A percentile compares a stretch with the other conserved stretches of the same genome.
Evolutionary conservation across 37 sponge, comb jelly and placozoan genomes (phyloP).

Genomic region (Dysidea cf. avara): DNA sequence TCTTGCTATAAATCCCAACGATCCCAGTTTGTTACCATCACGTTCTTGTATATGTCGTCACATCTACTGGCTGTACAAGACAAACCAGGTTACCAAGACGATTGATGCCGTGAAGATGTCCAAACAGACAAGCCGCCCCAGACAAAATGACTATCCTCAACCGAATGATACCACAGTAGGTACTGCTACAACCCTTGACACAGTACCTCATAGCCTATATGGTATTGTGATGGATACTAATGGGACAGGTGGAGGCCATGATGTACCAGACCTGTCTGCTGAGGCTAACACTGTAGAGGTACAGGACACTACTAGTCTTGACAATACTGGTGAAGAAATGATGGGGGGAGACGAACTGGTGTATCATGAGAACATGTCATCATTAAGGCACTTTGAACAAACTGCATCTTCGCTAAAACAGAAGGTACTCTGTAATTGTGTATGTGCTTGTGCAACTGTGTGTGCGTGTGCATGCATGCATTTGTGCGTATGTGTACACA

Average conservation of each 20-base stretch:
- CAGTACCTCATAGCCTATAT: not conserved
- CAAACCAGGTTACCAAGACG: conserved; percentile 25
- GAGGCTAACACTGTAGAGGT: too few relatives aligned
- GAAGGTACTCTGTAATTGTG: too few relatives aligned
- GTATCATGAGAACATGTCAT: too few relatives aligned
- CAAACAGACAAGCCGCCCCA: not conserved
- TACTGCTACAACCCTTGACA: not conserved
- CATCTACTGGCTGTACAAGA: conserved; percentile 74
- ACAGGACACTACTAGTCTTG: too few relatives aligned
- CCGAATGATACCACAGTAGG: not conserved
- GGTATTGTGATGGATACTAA: not conserved
- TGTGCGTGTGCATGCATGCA: too few relatives aligned
- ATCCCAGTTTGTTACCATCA: conserved; percentile 43
- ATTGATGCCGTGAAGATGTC: not conserved
- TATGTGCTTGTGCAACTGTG: too few relatives aligned
- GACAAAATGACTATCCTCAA: not conserved
- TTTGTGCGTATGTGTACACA: too few relatives aligned
- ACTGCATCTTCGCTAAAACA: too few relatives aligned
- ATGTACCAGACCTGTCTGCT: too few relatives aligned
- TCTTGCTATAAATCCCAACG: conserved; percentile 18
- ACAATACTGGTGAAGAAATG: too few relatives aligned
- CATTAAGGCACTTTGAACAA: too few relatives aligned
- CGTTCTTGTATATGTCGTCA: conserved; percentile 55
- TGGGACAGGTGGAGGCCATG: not conserved
- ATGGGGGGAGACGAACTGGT: too few relatives aligned